Conservation (phyloP, 1,140 invertebrate species). For the Cheumatopsyche charites region DNA sequence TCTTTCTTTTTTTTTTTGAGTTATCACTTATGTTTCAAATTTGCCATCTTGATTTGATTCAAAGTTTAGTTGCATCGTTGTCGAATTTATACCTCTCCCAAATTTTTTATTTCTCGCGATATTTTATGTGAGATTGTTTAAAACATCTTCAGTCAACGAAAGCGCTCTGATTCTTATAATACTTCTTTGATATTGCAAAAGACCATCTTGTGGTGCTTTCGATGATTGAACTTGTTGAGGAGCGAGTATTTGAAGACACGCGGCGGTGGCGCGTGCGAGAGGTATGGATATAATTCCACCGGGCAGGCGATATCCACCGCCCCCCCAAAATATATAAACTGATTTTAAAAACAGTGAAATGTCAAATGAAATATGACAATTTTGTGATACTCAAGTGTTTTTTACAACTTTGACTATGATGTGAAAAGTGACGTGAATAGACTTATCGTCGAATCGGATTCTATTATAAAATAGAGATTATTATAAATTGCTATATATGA, state of each 20-base stretch:
- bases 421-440: too few species aligned
- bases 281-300: conserved; percentile 41
- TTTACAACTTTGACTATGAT: too few species aligned
- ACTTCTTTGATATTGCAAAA: background rate
- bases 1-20: background rate
- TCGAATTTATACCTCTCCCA: conserved; percentile 32
- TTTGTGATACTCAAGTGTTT: conserved; percentile 8
- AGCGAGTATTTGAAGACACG: conserved; percentile 37
- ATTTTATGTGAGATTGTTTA: conserved; percentile 22
- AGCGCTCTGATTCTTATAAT: background rate
- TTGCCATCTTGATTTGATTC: conserved; percentile 11
- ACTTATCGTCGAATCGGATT: too few species aligned
- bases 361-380: conserved; percentile 2
- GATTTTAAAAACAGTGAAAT: background rate
- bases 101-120: conserved; percentile 32
- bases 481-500: too few species aligned
- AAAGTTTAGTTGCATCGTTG: conserved; percentile 7
- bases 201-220: conserved; percentile 27
- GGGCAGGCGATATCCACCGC: conserved; percentile 46
- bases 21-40: conserved; percentile 6
- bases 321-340: conserved; percentile 2
- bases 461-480: too few species aligned
- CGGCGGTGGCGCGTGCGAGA: conserved; percentile 45
- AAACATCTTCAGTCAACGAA: conserved; percentile 31
- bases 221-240: conserved; percentile 32